Base-by-base conservation (phyloP, 2,797 vertebrate species). In the Moxostoma hubbsi region DNA sequence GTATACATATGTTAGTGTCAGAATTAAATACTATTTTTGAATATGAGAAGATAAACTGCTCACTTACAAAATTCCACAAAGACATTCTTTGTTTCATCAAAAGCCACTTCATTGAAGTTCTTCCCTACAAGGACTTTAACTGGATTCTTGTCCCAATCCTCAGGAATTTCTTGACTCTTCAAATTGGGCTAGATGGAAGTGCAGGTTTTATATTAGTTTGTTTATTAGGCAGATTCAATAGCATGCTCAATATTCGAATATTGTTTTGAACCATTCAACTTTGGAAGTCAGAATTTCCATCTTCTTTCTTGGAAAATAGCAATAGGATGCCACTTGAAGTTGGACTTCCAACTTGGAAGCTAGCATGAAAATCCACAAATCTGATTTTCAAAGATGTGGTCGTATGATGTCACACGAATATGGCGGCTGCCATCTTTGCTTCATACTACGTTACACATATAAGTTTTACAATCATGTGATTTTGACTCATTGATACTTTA, bases 51-150 rank as follows among this genome's bases (percentile, higher is more conserved):
- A 58, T 16, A 68, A 18, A 58, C 1, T 47, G 12, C 51, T 9
- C 5, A 53, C 97, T 96, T 91, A 98, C 97, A 98, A 89, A 98
- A 98, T 88, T 98, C 95, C 61, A 99, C 92, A 58, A 99, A 97
- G 63, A 98, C 96, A 0, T 95, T 97, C 90, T 97, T 98, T 78
- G 92, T 94, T 61, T 94, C 92, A 0, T 98, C 96, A 0, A 95
- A 94, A 0, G 92, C 96, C 12, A 99, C 94, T 50, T 95, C 90
- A 43, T 96, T 93, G 0, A 99, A 98, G 83, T 97, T 99, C 90
- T 96, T 96, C 79, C 94, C 95, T 85, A 98, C 97, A 1, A 98
- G 94, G 5, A 95, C 93, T 85, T 96, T 98, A 57, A 99, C 95
- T 0, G 95, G 93, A 15, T 62, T 90, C 1, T 91, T 92, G 70